Percentiles rank a stretch among this genome's conserved stretches.
Conservation (phyloP, 2,797 vertebrate genomes). For the Clarias laeviceps region DNA sequence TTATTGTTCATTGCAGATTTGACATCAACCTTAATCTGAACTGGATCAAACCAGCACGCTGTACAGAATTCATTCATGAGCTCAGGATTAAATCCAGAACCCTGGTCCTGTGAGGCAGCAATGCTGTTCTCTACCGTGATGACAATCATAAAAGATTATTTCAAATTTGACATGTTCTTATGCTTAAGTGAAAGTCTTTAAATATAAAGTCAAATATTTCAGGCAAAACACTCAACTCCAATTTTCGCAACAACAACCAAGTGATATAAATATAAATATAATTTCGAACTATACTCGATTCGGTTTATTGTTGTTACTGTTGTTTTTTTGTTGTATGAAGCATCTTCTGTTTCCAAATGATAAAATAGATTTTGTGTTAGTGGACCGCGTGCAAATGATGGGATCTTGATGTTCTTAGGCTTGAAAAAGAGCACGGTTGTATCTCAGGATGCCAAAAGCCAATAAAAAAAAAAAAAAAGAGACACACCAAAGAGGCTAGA, state of each 20-base stretch:
- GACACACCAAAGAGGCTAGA: background rate
- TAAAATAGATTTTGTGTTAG: background rate
- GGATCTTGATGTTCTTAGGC: background rate
- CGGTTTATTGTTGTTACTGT: background rate
- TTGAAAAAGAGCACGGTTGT: background rate
- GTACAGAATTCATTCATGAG: background rate
- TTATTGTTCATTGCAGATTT: background rate
- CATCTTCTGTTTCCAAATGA: background rate
- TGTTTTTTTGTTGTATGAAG: background rate
- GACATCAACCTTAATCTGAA: background rate
- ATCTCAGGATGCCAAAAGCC: background rate
- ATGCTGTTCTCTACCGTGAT: background rate
- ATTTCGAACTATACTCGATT: too few relatives aligned
- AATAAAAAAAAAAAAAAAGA: background rate
- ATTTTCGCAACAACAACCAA: background rate
- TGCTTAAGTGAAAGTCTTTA: background rate
- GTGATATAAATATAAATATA: background rate
- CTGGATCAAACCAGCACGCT: background rate
- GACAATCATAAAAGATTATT: conserved; percentile 2
- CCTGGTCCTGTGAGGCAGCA: background rate
- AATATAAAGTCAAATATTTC: background rate
- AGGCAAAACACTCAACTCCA: background rate
- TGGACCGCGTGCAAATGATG: background rate
- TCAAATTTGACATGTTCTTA: background rate
- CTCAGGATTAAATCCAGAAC: background rate